Percentiles rank a stretch among this genome's conserved stretches.
These are phyloP conservation scores for Piaya cayana DNA, from an alignment of 2,113 vertebrate species.

Conservation along the genomic window DNA sequence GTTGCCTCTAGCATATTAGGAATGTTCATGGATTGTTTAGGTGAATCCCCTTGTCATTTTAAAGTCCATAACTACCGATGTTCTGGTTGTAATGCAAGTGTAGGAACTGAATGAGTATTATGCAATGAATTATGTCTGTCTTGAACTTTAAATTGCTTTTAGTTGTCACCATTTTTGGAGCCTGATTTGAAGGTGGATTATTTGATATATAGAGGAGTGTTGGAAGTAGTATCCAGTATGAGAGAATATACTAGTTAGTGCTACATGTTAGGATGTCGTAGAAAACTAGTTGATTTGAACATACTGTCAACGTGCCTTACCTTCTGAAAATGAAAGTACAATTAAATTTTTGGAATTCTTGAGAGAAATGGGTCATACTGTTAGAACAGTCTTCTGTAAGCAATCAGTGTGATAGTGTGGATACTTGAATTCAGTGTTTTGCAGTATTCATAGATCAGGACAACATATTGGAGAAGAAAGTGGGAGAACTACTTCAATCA, in stretches of 20 bases:
- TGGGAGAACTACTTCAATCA: background rate
- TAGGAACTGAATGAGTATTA: background rate
- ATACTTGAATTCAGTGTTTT: background rate
- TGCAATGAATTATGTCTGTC: background rate
- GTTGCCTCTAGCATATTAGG: background rate
- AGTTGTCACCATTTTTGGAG: background rate
- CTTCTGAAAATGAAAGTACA: background rate
- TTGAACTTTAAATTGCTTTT: background rate
- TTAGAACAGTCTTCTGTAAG: background rate
- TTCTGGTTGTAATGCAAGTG: background rate
- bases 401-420: background rate
- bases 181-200: background rate
- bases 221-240: background rate
- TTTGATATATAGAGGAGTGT: background rate
- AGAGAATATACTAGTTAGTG: background rate
- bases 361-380: background rate
- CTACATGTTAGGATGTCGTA: background rate
- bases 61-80: accelerated
- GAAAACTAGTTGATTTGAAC: background rate
- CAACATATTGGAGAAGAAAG: background rate
- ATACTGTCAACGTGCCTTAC: background rate
- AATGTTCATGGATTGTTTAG: background rate
- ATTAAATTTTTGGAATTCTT: background rate
- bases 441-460: background rate
- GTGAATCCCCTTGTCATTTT: background rate